Base-by-base conservation (phyloP, 1,140 invertebrate species). In the Cydia pomonella region DNA sequence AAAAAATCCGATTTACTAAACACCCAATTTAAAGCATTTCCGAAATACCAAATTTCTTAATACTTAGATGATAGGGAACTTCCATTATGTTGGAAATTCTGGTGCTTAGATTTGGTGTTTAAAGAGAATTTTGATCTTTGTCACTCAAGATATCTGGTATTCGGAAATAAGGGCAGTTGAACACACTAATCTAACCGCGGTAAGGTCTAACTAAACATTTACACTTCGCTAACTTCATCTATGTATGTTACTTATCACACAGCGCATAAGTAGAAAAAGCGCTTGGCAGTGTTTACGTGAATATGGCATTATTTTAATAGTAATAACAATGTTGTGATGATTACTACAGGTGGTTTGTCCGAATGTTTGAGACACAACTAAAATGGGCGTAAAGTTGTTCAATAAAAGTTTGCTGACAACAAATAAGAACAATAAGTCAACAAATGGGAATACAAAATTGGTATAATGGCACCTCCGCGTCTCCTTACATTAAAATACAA, bases 401-500 rank as follows among this genome's bases (percentile, higher is more conserved):
- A 41, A 18, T 79, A 75, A 77, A 75, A 62, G 25, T 62, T 74
- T 33, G 63, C 73, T 73, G 53, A 18, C 16, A 74, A 75, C 33
- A 75, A 75, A 12, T 23, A 80, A 64, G 69, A 75, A 71, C 33
- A 75, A 76, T 38, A 53, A 59, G 59, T 76, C 77, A 82, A 80
- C 73, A 77, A 80, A 80, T 69, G 82, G 83, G 79, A 87, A 82
- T 84, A 85, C 81, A 86, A 86, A 88, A 81, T 59, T 80, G 84
- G 82, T 86, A 88, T 89, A 87, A 92, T 92, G 91, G 91, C 91
- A 92, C 91, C 89, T 91, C 85, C 83, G 89, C 85, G 78, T 85
- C 88, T 83, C 82, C 87, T 89, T 89, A 90, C 85, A 74, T 83
- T 84, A 81, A 80, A 72, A 80, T 85, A 87, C 79, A 79, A 77